Evolutionary conservation across 2,113 vertebrate genomes (phyloP).

Genomic region (Heterocephalus glaber): DNA sequence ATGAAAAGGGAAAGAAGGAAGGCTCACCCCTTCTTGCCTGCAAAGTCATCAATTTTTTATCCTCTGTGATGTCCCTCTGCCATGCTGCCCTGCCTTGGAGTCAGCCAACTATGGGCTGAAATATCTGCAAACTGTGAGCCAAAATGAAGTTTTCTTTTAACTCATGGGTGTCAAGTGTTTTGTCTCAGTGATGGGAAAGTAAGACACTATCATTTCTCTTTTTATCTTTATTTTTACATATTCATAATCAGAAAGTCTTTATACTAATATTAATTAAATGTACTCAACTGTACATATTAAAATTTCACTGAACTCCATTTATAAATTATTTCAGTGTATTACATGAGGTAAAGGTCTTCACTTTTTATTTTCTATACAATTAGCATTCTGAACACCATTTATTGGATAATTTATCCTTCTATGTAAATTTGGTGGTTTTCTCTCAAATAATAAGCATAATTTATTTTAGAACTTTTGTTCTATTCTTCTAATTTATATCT

Average conservation of each 20-base stretch:
- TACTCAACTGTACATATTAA: not conserved
- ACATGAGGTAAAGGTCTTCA: not conserved
- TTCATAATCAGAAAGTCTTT: constrained; percentile 9
- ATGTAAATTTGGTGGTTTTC: not conserved
- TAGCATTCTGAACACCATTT: not conserved
- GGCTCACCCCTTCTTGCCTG: not conserved
- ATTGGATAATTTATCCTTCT: constrained; percentile 1
- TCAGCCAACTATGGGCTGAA: not conserved
- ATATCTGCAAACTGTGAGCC: not conserved
- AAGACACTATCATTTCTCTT: not conserved
- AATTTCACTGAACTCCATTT: not conserved
- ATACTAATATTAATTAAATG: not conserved
- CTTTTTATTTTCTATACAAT: not conserved
- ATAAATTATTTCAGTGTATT: not conserved
- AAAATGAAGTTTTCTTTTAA: not conserved
- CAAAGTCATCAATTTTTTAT: not conserved
- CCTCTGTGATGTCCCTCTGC: not conserved
- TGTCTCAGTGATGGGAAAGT: not conserved
- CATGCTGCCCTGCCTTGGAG: not conserved
- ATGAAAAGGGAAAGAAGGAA: not conserved
- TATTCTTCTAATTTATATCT: not conserved
- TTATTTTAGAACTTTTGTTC: constrained; percentile 6
- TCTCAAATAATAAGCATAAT: not conserved
- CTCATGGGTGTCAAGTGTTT: not conserved
- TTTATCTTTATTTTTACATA: not conserved